Base-by-base conservation (phyloP, 2,888 invertebrate species). In the Conus canariensis region DNA sequence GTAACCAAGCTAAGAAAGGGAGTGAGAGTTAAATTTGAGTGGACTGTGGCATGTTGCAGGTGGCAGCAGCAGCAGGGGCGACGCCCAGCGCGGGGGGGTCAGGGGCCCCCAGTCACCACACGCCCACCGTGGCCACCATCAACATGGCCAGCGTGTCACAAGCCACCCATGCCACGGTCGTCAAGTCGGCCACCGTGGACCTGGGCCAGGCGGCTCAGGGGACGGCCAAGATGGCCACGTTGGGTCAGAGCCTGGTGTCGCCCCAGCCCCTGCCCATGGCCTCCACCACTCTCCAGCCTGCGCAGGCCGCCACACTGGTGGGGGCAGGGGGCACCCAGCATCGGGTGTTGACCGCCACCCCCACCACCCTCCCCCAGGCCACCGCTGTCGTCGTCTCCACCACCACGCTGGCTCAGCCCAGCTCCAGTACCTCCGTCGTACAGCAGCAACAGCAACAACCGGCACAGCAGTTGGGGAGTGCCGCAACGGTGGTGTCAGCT, bases 161-260 rank as follows among this genome's bases (percentile, higher is more conserved):
- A 7, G 83, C 58, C 22, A 56, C 83, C 0, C 83, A 83, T 1
- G 83, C 85, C 59, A 58, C 89, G 45, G 86, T 90, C 59, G 93
- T 94, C 9, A 94, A 94, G 89, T 92, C 93, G 12, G 92, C 93
- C n/a, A 64, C 64, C 7, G 16, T 16, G 64, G 64, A 91, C 91
- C 22, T 89, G 93, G 22, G 88, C 92, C 74, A 74, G 12, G 92
- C 92, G 12, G 90, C 91, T 12, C 93, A 90, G 58, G 25, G 74
- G 64, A 64, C 14, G 58, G 64, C 22, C 88, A 91, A 88, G 90
- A 88, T 93, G 67, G 88, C 93, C 3, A 89, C 91, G 12, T 87
- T 93, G 9, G 60, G 93, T 0, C 93, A 93, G 92, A 93, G 93
- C 90, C 93, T 94, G 19, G 93, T 93, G 70, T 30, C 25, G 91